A percentile compares a stretch with the other conserved stretches of the same genome.
Conservation (phyloP, 2,888 invertebrate species). For the Epinotia demarniana region DNA sequence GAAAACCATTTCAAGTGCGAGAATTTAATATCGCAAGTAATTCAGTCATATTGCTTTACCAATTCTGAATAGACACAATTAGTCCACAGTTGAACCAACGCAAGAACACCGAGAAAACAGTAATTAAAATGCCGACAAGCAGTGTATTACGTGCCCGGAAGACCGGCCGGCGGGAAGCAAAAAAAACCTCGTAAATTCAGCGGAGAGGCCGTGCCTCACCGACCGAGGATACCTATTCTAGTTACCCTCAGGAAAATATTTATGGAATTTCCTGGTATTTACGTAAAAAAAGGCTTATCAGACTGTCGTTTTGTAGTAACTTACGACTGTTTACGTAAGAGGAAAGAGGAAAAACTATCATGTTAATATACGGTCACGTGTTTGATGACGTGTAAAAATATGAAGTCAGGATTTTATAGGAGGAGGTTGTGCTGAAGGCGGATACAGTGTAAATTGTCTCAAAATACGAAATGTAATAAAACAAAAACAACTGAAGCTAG, state of each 20-base stretch:
- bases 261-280: conserved; percentile 10
- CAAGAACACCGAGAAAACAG: conserved; percentile 9
- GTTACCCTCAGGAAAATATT: conserved; percentile 24
- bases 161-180: conserved; percentile 32
- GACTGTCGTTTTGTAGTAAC: neutral
- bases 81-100: neutral
- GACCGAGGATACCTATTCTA: neutral
- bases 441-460: neutral
- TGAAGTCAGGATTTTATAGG: neutral
- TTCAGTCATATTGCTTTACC: neutral
- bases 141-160: conserved; percentile 8
- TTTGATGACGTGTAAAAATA: neutral
- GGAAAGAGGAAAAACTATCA: neutral
- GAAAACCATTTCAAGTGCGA: no score
- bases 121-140: conserved; percentile 29
- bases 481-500: neutral
- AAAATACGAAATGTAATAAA: neutral
- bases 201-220: conserved; percentile 6
- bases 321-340: neutral
- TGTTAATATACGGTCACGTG: conserved; percentile 13
- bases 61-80: neutral
- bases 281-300: neutral
- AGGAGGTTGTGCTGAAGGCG: neutral
- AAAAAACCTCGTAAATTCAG: conserved; percentile 37
- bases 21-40: neutral